Evolutionary conservation across 1,140 invertebrate species (phyloP).

Genomic region (Zaprionus ornatus): DNA sequence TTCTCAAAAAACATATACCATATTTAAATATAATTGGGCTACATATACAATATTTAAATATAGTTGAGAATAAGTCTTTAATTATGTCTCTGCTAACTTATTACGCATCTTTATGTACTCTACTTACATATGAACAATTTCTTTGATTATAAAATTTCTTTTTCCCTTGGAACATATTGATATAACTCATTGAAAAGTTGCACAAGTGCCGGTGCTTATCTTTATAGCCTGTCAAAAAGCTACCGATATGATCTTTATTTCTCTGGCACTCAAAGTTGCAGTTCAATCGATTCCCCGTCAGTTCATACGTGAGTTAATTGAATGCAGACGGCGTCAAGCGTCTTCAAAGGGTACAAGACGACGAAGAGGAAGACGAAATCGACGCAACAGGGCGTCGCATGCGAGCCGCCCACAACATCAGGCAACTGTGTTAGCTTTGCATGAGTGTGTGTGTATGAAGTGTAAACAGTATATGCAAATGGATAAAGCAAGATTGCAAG

Average conservation of each 20-base stretch:
- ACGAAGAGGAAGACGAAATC: background rate
- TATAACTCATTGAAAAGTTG: background rate
- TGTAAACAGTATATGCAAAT: conserved; percentile 34
- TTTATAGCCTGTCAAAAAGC: background rate
- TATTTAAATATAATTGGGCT: too few species aligned
- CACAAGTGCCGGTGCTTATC: background rate
- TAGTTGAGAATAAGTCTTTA: too few species aligned
- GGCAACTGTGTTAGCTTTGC: background rate
- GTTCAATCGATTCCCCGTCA: background rate
- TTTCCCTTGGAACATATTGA: background rate
- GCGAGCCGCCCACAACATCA: conserved; percentile 9
- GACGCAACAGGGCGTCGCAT: conserved; percentile 33
- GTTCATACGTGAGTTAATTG: background rate
- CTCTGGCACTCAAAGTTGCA: background rate
- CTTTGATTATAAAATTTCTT: background rate
- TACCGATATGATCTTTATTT: background rate
- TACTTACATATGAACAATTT: background rate
- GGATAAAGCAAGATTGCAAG: conserved; percentile 28
- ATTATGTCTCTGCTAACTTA: too few species aligned
- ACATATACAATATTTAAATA: too few species aligned
- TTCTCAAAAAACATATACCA: too few species aligned
- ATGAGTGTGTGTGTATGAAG: background rate
- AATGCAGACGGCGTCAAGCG: background rate
- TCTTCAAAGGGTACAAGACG: background rate
- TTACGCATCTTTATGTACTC: background rate